Evolutionary conservation across 2,797 vertebrate genomes (phyloP), one percentile per base, ranked within the genome.

Genomic region (Coluber constrictor): DNA sequence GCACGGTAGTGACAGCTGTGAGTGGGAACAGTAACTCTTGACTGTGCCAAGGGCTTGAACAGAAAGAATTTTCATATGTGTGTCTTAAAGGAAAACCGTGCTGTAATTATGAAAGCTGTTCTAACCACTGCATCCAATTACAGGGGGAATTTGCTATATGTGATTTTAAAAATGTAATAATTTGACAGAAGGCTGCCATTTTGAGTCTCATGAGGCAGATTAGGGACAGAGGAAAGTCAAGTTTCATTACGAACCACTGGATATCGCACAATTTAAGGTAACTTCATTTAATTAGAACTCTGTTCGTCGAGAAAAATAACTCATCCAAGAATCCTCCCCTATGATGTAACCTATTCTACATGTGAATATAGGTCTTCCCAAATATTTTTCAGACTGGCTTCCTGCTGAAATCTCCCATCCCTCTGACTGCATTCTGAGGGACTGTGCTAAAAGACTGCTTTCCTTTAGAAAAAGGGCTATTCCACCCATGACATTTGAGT

Each of bases 21-120:
- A 97, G 96, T 96, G 93, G 95, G 93, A 94, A 94, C 96, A 96
- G 96, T 95, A 95, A 95, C 95, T 97, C 94, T 83, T 87, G 91
- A 96, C 94, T 92, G 88, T 96, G 95, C 95, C 94, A 95, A 95
- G 89, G 95, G 95, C 92, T 96, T 87, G 93, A 96, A 94, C 91
- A 93, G 95, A 96, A 96, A 94, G 91, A 97, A 95, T 94, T 94
- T 95, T 93, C 94, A 55, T 89, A 88, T 94, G 66, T 95, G 93
- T 95, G 93, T 95, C 92, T 95, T 96, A 93, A 86, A 95, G 94
- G 91, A 96, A 97, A 96, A 96, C 32, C 61, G 93, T 51, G 59
- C 94, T 54, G 93, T 95, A 95, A 97, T 95, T 95, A 96, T 92
- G 95, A 95, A 95, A 95, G 96, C 93, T 95, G 94, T 94, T 93